A percentile compares a stretch with the other conserved stretches of the same genome.
phyloP scores from a whole-genome alignment of 92 coral and sea anemone genomes.

The Hydrozoanthus gracilis region DNA sequence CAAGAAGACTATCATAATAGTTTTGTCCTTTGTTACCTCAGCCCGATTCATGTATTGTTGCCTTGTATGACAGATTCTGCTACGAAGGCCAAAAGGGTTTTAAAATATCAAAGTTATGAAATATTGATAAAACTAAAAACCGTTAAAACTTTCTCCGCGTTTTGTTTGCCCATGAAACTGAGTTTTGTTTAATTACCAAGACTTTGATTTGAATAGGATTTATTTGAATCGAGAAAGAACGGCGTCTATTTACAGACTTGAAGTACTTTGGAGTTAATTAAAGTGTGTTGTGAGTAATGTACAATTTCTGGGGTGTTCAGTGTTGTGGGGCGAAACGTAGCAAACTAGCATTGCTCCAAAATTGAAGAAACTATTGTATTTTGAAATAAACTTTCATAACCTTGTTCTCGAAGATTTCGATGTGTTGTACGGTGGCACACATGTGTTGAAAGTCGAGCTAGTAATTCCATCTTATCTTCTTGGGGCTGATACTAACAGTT shows the following conservation, averaged over 20 bases:
- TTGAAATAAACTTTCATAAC: neutral
- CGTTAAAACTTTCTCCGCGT: neutral
- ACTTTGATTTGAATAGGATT: neutral
- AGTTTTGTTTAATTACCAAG: neutral
- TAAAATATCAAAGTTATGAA: too few relatives aligned
- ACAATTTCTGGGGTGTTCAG: neutral
- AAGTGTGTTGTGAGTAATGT: neutral
- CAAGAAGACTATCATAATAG: neutral
- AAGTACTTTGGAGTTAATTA: slow-evolving; percentile 25
- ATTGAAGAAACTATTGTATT: neutral
- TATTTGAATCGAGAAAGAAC: neutral
- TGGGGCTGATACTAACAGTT: neutral
- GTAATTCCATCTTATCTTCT: neutral
- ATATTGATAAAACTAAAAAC: neutral
- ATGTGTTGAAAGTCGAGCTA: too few relatives aligned
- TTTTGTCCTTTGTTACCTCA: neutral
- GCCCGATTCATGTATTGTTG: neutral
- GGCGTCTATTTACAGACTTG: slow-evolving; percentile 27
- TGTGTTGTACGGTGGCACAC: neutral
- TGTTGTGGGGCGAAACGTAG: neutral
- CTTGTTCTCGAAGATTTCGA: neutral
- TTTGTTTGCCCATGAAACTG: neutral
- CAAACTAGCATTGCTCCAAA: neutral
- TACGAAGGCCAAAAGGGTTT: too few relatives aligned
- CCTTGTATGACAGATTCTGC: neutral